These are phyloP conservation scores for Dysmachus trigonus DNA, from an alignment of 2,888 invertebrate species.

Conservation along the genomic window DNA sequence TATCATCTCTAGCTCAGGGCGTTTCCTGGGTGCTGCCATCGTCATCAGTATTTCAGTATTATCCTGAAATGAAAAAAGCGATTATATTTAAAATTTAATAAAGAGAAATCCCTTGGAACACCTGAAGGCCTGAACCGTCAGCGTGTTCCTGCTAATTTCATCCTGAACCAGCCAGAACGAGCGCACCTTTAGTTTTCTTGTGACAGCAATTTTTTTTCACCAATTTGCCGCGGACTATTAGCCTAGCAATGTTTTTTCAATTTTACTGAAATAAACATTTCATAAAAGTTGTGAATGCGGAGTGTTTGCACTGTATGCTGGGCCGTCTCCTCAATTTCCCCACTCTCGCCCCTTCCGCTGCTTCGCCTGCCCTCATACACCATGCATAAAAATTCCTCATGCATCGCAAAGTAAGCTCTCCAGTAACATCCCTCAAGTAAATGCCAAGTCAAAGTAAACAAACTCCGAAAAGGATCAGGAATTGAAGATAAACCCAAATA, in stretches of 20 bases:
- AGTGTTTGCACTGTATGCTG: slow-evolving; percentile 7
- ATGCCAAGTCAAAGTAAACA: slow-evolving; percentile 40
- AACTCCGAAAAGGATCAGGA: slow-evolving; percentile 38
- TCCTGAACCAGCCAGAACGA: not conserved
- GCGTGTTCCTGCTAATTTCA: not conserved
- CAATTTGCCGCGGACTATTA: slow-evolving; percentile 27
- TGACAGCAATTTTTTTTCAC: slow-evolving; percentile 6
- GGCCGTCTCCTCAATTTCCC: not conserved
- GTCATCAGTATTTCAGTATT: not conserved
- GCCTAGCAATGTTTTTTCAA: slow-evolving; percentile 14
- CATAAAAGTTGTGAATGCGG: slow-evolving; percentile 20
- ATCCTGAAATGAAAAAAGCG: not conserved
- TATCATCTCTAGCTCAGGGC: not conserved
- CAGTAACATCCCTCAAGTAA: slow-evolving; percentile 41
- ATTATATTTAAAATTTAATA: not conserved
- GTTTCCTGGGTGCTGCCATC: not conserved
- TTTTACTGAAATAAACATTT: slow-evolving; percentile 40
- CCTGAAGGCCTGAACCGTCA: not conserved
- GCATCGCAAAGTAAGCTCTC: slow-evolving; percentile 24
- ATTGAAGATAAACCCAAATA: slow-evolving; percentile 41
- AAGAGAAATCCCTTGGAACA: not conserved
- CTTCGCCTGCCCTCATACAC: not conserved
- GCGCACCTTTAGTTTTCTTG: not conserved
- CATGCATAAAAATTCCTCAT: slow-evolving; percentile 23
- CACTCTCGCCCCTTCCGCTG: not conserved